phyloP scores from a whole-genome alignment of 1,140 invertebrate genomes.

The Bombus superbus region DNA sequence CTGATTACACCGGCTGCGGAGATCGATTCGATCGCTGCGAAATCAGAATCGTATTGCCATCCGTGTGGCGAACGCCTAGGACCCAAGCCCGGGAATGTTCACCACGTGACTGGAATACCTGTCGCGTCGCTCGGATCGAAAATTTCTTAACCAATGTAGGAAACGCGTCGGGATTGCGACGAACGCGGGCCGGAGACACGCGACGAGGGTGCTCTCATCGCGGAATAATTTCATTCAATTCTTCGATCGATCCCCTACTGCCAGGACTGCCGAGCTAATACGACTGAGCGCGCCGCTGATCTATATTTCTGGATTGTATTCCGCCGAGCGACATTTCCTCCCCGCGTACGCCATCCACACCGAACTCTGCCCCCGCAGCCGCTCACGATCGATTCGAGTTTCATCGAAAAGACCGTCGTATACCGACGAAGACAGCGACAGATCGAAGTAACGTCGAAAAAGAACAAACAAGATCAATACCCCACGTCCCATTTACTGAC shows the following conservation, averaged over 20 bases:
- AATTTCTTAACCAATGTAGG: slow-evolving; percentile 1
- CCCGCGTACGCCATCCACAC: slow-evolving; percentile 2
- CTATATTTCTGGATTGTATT: slow-evolving; percentile 61
- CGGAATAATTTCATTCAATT: slow-evolving; percentile 44
- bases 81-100: neutral
- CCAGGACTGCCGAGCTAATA: neutral
- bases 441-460: slow-evolving; percentile 49
- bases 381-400: slow-evolving; percentile 47
- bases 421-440: slow-evolving; percentile 2
- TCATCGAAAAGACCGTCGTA: slow-evolving; percentile 29
- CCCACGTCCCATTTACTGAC: slow-evolving; percentile 34
- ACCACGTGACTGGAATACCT: slow-evolving; percentile 39
- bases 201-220: neutral
- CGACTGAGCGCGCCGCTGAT: slow-evolving; percentile 39
- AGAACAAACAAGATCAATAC: slow-evolving; percentile 49
- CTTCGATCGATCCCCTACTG: slow-evolving; percentile 33
- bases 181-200: neutral
- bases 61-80: neutral
- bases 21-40: neutral
- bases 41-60: neutral
- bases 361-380: neutral
- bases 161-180: neutral
- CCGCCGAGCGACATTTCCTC: slow-evolving; percentile 3
- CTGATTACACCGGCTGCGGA: slow-evolving; percentile 33
- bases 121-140: neutral